Conservation (phyloP, 2,888 invertebrate genomes). For the Drepanosiphum platanoidis region DNA sequence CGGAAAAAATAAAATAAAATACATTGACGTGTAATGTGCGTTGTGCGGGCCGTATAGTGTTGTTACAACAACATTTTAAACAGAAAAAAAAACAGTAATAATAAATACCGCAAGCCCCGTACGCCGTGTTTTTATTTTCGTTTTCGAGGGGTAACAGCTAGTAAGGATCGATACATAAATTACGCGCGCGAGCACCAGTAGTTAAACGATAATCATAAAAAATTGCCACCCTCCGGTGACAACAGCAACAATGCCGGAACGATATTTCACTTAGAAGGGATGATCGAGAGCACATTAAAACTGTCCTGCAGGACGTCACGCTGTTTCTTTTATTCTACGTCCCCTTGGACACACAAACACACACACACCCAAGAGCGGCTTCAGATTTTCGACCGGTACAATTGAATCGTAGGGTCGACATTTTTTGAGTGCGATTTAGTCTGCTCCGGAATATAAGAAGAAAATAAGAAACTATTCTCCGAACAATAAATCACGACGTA, state of each 20-base stretch:
- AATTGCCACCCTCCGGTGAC: conserved; percentile 51
- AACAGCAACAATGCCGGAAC: conserved; percentile 43
- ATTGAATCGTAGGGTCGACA: conserved; percentile 3
- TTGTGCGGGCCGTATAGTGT: too few relatives aligned
- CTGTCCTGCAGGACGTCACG: conserved; percentile 53
- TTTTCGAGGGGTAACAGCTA: conserved; percentile 16
- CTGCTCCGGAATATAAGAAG: background rate
- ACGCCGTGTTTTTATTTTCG: conserved; percentile 41
- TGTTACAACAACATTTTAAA: background rate
- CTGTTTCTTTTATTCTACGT: conserved; percentile 49
- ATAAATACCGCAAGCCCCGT: background rate
- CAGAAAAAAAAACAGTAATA: conserved; percentile 33
- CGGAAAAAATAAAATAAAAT: background rate
- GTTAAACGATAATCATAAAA: conserved; percentile 58
- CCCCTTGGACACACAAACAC: conserved; percentile 10
- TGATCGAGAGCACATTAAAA: conserved; percentile 53
- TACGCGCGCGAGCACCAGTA: conserved; percentile 43
- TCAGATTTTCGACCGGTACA: conserved; percentile 18
- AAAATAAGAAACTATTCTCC: background rate
- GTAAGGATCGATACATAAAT: conserved; percentile 48
- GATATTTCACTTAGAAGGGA: conserved; percentile 59
- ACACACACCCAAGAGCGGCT: background rate
- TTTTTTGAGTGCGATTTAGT: background rate
- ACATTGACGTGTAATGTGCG: background rate
- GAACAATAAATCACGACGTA: too few relatives aligned